Evolutionary conservation across 2,888 invertebrate genomes (phyloP).

Genomic region (Ennomos erosarius): DNA sequence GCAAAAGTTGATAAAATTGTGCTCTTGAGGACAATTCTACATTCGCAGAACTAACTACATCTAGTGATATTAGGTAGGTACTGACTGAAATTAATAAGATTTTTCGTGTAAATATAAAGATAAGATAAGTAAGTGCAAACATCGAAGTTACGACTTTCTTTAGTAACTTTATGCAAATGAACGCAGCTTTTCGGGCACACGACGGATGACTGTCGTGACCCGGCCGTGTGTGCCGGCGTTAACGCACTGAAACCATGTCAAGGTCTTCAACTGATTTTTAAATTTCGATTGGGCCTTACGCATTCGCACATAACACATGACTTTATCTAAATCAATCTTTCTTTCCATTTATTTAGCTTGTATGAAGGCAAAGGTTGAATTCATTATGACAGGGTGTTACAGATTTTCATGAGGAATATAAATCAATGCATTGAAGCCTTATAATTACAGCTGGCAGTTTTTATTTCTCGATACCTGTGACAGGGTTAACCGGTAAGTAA

Average conservation of each 20-base stretch:
- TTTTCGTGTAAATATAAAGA: slow-evolving; percentile 11
- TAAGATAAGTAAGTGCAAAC: slow-evolving; percentile 19
- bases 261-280: slow-evolving; percentile 77
- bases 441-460: slow-evolving; percentile 36
- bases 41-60: no score
- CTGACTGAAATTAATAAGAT: no score
- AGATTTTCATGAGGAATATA: slow-evolving; percentile 30
- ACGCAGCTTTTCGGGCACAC: slow-evolving; percentile 39
- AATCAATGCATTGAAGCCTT: slow-evolving; percentile 37
- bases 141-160: slow-evolving; percentile 11
- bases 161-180: slow-evolving; percentile 36
- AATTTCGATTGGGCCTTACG: slow-evolving; percentile 50
- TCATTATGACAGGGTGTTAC: slow-evolving; percentile 32
- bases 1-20: no score
- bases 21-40: no score
- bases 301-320: slow-evolving; percentile 31
- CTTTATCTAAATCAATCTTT: slow-evolving; percentile 26
- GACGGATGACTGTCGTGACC: slow-evolving; percentile 34
- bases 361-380: background rate
- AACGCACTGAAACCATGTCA: slow-evolving; percentile 72
- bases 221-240: slow-evolving; percentile 51
- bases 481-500: slow-evolving; percentile 36
- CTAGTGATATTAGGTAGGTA: no score
- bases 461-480: slow-evolving; percentile 30
- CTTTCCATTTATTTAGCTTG: background rate